phyloP scores from a whole-genome alignment of 2,888 invertebrate genomes.

The Dynastes maya region DNA sequence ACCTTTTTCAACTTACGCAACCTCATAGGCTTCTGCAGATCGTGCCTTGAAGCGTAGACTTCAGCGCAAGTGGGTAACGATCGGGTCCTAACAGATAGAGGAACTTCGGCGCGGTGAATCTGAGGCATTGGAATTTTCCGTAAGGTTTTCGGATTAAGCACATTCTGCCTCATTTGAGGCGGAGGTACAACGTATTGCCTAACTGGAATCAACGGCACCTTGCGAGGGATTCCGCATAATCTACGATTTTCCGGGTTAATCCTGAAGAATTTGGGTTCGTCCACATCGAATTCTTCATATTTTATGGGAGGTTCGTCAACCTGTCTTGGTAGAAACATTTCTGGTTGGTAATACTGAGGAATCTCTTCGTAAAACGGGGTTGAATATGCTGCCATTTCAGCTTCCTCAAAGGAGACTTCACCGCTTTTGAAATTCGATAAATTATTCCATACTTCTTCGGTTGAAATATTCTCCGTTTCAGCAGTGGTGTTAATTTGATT shows the following conservation, averaged over 20 bases:
- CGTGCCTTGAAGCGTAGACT: constrained; percentile 8
- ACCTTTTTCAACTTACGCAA: constrained; percentile 7
- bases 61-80: constrained; percentile 42
- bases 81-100: constrained; percentile 39
- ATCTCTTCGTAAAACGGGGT: constrained; percentile 42
- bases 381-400: constrained; percentile 48
- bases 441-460: constrained; percentile 30
- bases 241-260: not conserved
- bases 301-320: not conserved
- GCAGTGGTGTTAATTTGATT: too few species aligned
- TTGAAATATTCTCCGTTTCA: not conserved
- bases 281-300: not conserved
- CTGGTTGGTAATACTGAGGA: not conserved
- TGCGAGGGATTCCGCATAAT: not conserved
- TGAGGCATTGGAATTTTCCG: constrained; percentile 13
- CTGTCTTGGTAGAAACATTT: not conserved
- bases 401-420: constrained; percentile 47
- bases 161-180: constrained; percentile 23
- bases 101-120: constrained; percentile 11
- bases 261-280: not conserved
- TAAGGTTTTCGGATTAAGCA: constrained; percentile 42
- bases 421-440: constrained; percentile 2
- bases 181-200: constrained; percentile 17
- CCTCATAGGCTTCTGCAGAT: constrained; percentile 25
- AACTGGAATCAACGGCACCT: not conserved